A percentile compares a stretch with the other conserved stretches of the same genome.
Conservation (phyloP, 2,113 vertebrate genomes). For the Stegastes partitus region DNA sequence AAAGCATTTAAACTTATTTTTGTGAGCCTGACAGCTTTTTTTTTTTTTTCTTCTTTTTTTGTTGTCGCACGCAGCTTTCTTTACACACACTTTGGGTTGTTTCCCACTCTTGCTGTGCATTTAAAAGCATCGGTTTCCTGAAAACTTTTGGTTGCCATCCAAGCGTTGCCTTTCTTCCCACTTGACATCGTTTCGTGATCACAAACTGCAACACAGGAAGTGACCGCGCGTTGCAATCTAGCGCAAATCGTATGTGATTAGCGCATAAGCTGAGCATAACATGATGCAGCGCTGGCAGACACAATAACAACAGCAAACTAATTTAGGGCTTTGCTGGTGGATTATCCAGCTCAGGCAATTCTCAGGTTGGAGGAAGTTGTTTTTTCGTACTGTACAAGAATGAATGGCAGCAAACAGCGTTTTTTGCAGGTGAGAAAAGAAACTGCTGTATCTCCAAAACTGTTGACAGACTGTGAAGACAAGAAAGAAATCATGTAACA, state of each 20-base stretch:
- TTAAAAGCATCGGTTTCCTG: constrained; percentile 28
- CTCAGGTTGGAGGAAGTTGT: constrained; percentile 24
- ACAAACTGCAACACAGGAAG: neutral
- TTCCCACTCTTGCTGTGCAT: constrained; percentile 21
- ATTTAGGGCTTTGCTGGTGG: constrained; percentile 26
- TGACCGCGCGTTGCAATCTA: too few species aligned
- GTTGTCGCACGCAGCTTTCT: constrained; percentile 14
- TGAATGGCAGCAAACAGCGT: constrained; percentile 34
- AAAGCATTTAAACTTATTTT: constrained; percentile 69
- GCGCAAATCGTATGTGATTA: neutral
- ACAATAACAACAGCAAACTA: constrained; percentile 21
- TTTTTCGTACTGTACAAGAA: constrained; percentile 27
- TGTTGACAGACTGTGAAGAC: constrained; percentile 27
- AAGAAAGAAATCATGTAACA: constrained; percentile 22
- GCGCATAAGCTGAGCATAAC: constrained; percentile 9
- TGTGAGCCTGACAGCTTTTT: constrained; percentile 48
- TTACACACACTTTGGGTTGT: constrained; percentile 15
- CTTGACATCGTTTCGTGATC: neutral
- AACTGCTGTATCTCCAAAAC: neutral
- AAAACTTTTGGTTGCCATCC: constrained; percentile 27
- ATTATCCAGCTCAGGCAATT: constrained; percentile 49
- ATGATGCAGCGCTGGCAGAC: constrained; percentile 2
- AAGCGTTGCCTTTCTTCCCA: constrained; percentile 25
- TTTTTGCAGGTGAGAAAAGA: constrained; percentile 20
- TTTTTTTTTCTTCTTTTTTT: neutral